Percentiles rank a stretch among this genome's conserved stretches.
Conservation (phyloP, 2,888 invertebrate species). For the Mantis religiosa region DNA sequence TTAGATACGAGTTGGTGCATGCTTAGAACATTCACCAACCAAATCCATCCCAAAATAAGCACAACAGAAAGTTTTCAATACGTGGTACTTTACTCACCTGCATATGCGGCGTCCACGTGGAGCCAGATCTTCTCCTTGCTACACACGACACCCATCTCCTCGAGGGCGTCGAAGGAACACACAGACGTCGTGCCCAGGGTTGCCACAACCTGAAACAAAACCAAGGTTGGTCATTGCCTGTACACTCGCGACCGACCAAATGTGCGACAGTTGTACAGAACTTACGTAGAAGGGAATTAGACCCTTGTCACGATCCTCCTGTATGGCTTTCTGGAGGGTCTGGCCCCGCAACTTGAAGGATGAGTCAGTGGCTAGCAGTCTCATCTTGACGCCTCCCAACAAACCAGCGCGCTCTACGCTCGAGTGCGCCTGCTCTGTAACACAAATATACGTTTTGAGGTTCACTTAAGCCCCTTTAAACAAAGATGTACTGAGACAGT, state of each 20-base stretch:
- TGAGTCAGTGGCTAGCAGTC: slow-evolving; percentile 67
- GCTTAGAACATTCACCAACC: no score
- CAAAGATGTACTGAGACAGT: no score
- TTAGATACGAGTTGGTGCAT: no score
- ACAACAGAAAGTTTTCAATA: no score
- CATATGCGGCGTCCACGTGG: slow-evolving; percentile 96
- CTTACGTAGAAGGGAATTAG: slow-evolving; percentile 94
- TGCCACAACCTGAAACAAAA: slow-evolving; percentile 61
- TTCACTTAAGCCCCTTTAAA: no score
- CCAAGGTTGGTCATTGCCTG: no score
- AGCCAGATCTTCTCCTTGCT: slow-evolving; percentile 76
- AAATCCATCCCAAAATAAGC: no score
- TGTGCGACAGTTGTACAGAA: slow-evolving; percentile 27
- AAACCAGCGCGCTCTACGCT: slow-evolving; percentile 91
- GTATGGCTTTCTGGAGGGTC: slow-evolving; percentile 69
- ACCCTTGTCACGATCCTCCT: slow-evolving; percentile 81
- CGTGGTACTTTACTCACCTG: slow-evolving; percentile 63
- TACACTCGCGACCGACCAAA: background rate
- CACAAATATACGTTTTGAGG: background rate
- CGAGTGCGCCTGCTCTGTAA: slow-evolving; percentile 80
- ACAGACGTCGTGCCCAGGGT: slow-evolving; percentile 96
- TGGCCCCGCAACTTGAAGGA: slow-evolving; percentile 71
- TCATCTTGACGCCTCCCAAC: slow-evolving; percentile 78
- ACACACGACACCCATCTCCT: slow-evolving; percentile 89
- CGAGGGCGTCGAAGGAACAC: slow-evolving; percentile 86